phyloP scores from a whole-genome alignment of 2,113 vertebrate genomes.

The Syngnathus floridae region DNA sequence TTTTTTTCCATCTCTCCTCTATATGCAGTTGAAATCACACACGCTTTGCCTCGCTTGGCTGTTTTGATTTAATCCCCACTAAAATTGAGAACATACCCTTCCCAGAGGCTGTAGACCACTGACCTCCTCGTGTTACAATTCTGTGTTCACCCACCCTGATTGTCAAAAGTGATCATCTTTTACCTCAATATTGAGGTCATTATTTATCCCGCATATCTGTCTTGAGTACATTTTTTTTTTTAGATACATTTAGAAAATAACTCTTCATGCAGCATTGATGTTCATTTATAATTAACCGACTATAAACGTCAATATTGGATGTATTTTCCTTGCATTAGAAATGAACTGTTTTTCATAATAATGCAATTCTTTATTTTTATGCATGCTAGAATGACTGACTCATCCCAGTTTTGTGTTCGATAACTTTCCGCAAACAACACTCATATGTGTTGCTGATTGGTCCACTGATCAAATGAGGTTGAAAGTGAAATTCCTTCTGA shows the following conservation, averaged over 20 bases:
- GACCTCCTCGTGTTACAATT: constrained; percentile 20
- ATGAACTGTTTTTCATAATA: not conserved
- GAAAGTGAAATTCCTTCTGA: constrained; percentile 43
- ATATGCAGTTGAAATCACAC: constrained; percentile 26
- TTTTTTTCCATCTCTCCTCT: constrained; percentile 7
- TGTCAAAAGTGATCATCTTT: constrained; percentile 21
- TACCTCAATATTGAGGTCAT: not conserved
- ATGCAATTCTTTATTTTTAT: not conserved
- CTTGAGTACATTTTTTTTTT: not conserved
- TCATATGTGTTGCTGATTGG: constrained; percentile 35
- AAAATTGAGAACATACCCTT: constrained; percentile 50
- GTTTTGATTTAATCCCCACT: constrained; percentile 49
- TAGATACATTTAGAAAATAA: not conserved
- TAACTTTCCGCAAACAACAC: constrained; percentile 33
- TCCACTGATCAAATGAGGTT: constrained; percentile 45
- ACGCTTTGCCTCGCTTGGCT: constrained; percentile 34
- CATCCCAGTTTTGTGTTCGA: not conserved
- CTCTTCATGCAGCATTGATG: not conserved
- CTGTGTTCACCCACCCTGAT: constrained; percentile 18
- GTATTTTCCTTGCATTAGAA: not conserved
- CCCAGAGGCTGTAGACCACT: constrained; percentile 33
- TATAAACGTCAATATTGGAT: not conserved
- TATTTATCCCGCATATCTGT: not conserved
- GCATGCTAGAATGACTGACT: constrained; percentile 44
- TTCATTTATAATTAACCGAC: not conserved